Evolutionary conservation across 2,797 vertebrate genomes (phyloP).

Genomic region (Lepilemur septentrionalis): DNA sequence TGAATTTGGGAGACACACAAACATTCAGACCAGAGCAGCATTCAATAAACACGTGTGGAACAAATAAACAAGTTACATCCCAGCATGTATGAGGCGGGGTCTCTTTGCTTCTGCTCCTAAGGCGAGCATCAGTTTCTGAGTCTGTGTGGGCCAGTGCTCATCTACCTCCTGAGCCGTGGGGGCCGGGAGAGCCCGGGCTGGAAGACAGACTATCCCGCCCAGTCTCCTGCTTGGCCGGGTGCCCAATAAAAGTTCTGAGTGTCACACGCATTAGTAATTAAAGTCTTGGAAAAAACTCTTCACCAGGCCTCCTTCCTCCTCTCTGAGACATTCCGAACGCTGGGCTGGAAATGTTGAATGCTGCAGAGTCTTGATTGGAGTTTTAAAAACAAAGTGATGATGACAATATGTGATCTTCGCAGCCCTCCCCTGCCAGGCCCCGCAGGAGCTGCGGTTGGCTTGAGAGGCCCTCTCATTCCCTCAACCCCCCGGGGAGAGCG

Average conservation of each 20-base stretch:
- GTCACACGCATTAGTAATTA: constrained; percentile 59
- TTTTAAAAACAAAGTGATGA: constrained; percentile 62
- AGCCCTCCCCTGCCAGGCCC: not conserved
- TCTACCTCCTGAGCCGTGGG: not conserved
- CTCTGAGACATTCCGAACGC: constrained; percentile 13
- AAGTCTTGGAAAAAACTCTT: constrained; percentile 55
- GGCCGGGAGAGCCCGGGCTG: not conserved
- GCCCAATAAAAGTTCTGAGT: constrained; percentile 11
- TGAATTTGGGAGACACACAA: not conserved
- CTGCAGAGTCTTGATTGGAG: not conserved
- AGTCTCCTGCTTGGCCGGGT: not conserved
- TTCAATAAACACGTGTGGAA: not conserved
- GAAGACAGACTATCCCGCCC: not conserved
- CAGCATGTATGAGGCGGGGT: constrained; percentile 57
- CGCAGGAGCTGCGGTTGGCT: not conserved
- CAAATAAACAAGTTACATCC: constrained; percentile 75
- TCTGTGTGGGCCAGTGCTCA: not conserved
- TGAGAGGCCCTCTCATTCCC: not conserved
- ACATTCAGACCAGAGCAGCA: not conserved
- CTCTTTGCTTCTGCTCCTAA: constrained; percentile 63
- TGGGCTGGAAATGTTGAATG: constrained; percentile 39
- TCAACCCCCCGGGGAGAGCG: not conserved
- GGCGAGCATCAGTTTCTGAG: constrained; percentile 30
- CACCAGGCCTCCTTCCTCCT: constrained; percentile 24
- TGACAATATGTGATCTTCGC: not conserved